Percentiles rank a stretch among this genome's conserved stretches.
Evolutionary conservation across 1,140 invertebrate species (phyloP).

Genomic region (Drosophila funebris): DNA sequence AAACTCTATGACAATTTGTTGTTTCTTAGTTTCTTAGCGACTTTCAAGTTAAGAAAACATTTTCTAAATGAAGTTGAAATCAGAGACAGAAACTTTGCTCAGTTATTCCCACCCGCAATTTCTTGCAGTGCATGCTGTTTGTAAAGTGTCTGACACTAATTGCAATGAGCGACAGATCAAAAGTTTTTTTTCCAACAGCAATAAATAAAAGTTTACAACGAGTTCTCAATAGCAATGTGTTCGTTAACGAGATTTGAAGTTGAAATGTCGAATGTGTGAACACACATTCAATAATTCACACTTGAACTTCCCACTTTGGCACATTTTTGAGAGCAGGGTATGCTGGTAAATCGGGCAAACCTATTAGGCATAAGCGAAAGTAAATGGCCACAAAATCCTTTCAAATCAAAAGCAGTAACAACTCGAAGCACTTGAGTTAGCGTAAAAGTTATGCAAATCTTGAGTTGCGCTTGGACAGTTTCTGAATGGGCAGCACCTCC

Average conservation of each 20-base stretch:
- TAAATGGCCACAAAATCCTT: constrained; percentile 54
- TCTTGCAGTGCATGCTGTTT: background rate
- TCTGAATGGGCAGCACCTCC: constrained; percentile 40
- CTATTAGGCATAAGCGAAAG: constrained; percentile 35
- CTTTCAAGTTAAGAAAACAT: background rate
- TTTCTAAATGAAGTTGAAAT: too few relatives aligned
- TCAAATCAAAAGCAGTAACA: constrained; percentile 29
- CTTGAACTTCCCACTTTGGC: background rate
- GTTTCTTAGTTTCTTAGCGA: too few relatives aligned
- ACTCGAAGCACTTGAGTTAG: constrained; percentile 13
- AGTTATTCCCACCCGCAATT: background rate
- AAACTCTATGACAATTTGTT: too few relatives aligned
- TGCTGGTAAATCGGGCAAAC: background rate
- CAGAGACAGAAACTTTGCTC: too few relatives aligned
- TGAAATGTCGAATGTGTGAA: too few relatives aligned
- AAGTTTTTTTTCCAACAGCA: constrained; percentile 46
- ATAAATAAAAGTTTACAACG: constrained; percentile 39
- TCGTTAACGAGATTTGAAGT: constrained; percentile 8
- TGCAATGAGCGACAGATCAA: constrained; percentile 67
- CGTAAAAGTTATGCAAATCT: constrained; percentile 70
- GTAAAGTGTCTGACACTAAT: constrained; percentile 56
- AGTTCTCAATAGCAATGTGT: background rate
- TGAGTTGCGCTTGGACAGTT: constrained; percentile 59
- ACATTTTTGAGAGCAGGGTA: background rate
- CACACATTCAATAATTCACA: too few relatives aligned